These are phyloP conservation scores for Stenotaenia linearis DNA, from an alignment of 2,888 invertebrate species.

Conservation along the genomic window DNA sequence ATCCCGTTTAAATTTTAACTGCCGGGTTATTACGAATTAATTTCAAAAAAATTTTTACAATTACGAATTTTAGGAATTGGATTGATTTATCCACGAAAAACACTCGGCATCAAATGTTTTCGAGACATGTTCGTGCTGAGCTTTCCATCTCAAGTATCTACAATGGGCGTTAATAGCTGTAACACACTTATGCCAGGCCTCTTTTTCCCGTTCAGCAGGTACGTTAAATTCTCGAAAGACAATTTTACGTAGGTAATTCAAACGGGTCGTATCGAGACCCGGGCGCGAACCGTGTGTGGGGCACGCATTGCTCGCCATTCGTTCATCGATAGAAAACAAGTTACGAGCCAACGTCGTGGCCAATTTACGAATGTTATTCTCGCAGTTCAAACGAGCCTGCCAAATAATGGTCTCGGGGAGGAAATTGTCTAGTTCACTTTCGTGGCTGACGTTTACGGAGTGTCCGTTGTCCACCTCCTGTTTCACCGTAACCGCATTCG, in stretches of 20 bases:
- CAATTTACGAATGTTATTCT: constrained; percentile 3
- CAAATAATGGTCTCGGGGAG: not conserved
- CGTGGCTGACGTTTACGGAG: not conserved
- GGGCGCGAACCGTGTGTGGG: not conserved
- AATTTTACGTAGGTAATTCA: constrained; percentile 3
- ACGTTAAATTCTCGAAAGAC: not conserved
- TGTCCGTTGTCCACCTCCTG: not conserved
- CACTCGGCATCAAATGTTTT: not conserved
- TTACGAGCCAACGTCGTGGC: not conserved
- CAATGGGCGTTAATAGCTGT: constrained; percentile 31
- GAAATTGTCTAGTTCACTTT: not conserved
- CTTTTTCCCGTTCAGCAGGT: not conserved
- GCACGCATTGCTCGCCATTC: constrained; percentile 21
- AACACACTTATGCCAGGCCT: constrained; percentile 29
- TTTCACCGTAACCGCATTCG: not conserved
- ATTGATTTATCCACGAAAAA: not conserved
- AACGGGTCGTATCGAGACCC: constrained; percentile 21
- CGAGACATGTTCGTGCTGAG: not conserved
- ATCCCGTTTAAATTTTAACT: too few species aligned
- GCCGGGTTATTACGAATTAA: too few species aligned
- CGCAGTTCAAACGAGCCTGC: constrained; percentile 6
- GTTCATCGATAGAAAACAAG: constrained; percentile 24
- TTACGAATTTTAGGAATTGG: too few species aligned
- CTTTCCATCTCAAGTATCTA: constrained; percentile 30
- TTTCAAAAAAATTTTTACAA: too few species aligned